Evolutionary conservation across 2,888 invertebrate species (phyloP).

Genomic region (Agonopterix heracliana): DNA sequence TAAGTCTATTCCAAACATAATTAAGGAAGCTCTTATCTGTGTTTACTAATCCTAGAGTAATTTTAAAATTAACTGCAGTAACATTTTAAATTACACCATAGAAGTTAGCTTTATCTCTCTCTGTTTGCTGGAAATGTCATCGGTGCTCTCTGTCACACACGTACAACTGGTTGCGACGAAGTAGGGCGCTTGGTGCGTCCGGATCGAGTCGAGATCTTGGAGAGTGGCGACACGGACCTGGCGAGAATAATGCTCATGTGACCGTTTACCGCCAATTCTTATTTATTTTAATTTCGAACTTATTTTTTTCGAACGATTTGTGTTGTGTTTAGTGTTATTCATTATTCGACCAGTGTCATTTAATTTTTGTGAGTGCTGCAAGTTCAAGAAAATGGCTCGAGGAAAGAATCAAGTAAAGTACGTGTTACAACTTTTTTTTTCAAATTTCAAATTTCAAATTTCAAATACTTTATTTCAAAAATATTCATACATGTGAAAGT

Average conservation of each 20-base stretch:
- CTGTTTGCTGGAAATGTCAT: constrained; percentile 23
- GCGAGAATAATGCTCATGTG: constrained; percentile 67
- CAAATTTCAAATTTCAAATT: constrained; percentile 10
- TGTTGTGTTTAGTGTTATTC: constrained; percentile 33
- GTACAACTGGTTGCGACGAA: constrained; percentile 60
- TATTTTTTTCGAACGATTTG: constrained; percentile 42
- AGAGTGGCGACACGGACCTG: constrained; percentile 67
- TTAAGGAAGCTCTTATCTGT: neutral
- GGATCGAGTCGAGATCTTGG: constrained; percentile 66
- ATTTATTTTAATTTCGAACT: constrained; percentile 34
- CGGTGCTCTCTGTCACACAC: constrained; percentile 53
- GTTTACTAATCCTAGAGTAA: too few relatives aligned
- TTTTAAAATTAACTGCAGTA: neutral
- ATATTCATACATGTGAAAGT: too few relatives aligned
- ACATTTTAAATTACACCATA: neutral
- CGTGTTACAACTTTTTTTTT: constrained; percentile 28
- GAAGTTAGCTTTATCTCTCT: constrained; percentile 28
- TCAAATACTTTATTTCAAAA: too few relatives aligned
- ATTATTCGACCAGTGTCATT: constrained; percentile 29
- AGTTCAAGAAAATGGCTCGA: constrained; percentile 47
- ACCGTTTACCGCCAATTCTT: constrained; percentile 62
- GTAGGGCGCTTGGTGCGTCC: constrained; percentile 66
- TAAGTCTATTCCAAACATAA: neutral
- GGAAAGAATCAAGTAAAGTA: constrained; percentile 53
- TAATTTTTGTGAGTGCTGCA: constrained; percentile 28